phyloP scores from a whole-genome alignment of 2,113 vertebrate species.

The Bombycilla garrulus region DNA sequence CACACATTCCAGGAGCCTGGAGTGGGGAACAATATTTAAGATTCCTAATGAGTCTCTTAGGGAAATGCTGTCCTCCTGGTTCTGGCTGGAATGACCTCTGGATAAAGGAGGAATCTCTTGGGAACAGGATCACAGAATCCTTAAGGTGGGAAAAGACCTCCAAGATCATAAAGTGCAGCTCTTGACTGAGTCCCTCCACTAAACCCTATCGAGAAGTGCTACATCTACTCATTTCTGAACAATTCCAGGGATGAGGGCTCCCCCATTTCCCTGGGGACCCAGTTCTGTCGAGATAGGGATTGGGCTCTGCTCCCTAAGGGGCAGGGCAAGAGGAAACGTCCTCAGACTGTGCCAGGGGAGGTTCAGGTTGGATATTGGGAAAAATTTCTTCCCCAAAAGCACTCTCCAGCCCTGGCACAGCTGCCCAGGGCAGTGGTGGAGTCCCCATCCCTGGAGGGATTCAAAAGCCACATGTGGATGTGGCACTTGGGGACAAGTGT shows the following conservation, averaged over 20 bases:
- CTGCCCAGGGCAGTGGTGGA: neutral
- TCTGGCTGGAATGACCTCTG: neutral
- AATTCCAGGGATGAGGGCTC: neutral
- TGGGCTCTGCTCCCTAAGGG: rapidly evolving
- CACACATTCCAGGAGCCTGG: neutral
- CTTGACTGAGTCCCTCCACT: neutral
- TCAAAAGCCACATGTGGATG: neutral
- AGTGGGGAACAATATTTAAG: neutral
- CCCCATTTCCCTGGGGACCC: neutral
- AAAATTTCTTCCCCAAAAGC: neutral
- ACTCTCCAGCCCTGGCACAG: rapidly evolving
- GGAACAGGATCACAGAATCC: neutral
- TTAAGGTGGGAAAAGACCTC: neutral
- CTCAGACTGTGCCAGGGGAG: neutral
- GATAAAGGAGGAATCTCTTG: neutral
- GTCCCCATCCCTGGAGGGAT: neutral
- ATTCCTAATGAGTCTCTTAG: neutral
- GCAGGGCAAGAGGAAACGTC: rapidly evolving
- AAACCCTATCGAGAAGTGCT: rapidly evolving
- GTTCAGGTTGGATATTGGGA: neutral
- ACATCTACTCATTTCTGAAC: neutral
- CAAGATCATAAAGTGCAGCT: neutral
- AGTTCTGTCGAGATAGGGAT: neutral
- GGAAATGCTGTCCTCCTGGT: neutral
- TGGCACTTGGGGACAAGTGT: neutral